Conservation (phyloP, 2,797 vertebrate species). For the Gambelia wislizenii region DNA sequence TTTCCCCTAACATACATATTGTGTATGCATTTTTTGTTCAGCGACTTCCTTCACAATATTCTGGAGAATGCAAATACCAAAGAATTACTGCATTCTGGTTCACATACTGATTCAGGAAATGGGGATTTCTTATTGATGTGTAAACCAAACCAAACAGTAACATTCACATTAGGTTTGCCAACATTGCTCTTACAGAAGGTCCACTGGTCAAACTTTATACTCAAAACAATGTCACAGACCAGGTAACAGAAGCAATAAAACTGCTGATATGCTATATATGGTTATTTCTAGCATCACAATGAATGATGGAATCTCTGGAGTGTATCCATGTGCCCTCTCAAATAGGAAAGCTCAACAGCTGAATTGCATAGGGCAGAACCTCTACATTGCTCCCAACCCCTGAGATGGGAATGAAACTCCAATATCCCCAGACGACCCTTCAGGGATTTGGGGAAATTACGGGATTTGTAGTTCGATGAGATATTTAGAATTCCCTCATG, state of each 20-base stretch:
- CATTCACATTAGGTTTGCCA: neutral
- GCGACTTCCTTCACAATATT: neutral
- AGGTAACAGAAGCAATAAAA: neutral
- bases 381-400: too few relatives aligned
- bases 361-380: too few relatives aligned
- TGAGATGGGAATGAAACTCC: too few relatives aligned
- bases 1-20: too few relatives aligned
- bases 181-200: neutral
- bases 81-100: neutral
- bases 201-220: neutral
- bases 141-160: neutral
- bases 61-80: neutral
- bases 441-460: too few relatives aligned
- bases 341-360: too few relatives aligned
- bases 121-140: neutral
- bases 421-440: too few relatives aligned
- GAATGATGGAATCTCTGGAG: too few relatives aligned
- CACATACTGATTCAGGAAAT: neutral
- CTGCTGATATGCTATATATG: neutral
- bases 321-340: too few relatives aligned
- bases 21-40: neutral
- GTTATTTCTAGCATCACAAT: neutral
- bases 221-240: neutral
- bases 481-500: too few relatives aligned
- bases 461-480: too few relatives aligned